A percentile compares a stretch with the other conserved stretches of the same genome.
These are phyloP conservation scores for Semaprochilodus insignis DNA, from an alignment of 2,797 vertebrate genomes.

Conservation along the genomic window DNA sequence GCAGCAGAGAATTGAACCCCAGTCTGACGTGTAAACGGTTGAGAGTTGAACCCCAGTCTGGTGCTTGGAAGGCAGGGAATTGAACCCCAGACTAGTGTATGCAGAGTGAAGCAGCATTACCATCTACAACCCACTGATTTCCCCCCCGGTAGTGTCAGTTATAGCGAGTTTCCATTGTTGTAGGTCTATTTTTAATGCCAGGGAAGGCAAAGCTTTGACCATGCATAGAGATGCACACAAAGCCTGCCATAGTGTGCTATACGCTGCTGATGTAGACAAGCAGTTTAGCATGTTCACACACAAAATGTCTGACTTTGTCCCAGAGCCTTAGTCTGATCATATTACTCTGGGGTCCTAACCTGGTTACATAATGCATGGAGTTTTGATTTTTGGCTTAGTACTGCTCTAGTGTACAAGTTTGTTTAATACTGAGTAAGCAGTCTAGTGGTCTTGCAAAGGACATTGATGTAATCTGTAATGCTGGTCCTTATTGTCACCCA, in stretches of 20 bases:
- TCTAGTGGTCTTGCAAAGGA: neutral
- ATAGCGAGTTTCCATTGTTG: neutral
- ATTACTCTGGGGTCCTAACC: neutral
- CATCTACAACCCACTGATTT: too few relatives aligned
- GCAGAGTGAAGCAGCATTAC: too few relatives aligned
- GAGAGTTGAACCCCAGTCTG: too few relatives aligned
- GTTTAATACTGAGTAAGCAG: neutral
- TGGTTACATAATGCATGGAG: neutral
- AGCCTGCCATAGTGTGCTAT: neutral
- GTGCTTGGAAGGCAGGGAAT: too few relatives aligned
- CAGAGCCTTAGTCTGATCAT: neutral
- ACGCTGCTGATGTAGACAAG: neutral
- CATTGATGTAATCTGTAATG: neutral
- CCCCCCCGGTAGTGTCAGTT: neutral
- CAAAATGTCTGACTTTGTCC: neutral
- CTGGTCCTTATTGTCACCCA: neutral
- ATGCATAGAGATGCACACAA: constrained; percentile 8
- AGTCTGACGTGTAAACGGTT: too few relatives aligned
- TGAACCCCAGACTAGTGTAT: too few relatives aligned
- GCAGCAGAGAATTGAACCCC: too few relatives aligned
- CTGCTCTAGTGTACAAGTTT: neutral
- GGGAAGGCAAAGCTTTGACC: neutral
- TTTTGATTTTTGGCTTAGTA: neutral
- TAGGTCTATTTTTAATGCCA: constrained; percentile 8
- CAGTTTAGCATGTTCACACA: neutral